Base-by-base conservation (phyloP, 2,797 vertebrate genomes). In the Pteropus rufus region DNA sequence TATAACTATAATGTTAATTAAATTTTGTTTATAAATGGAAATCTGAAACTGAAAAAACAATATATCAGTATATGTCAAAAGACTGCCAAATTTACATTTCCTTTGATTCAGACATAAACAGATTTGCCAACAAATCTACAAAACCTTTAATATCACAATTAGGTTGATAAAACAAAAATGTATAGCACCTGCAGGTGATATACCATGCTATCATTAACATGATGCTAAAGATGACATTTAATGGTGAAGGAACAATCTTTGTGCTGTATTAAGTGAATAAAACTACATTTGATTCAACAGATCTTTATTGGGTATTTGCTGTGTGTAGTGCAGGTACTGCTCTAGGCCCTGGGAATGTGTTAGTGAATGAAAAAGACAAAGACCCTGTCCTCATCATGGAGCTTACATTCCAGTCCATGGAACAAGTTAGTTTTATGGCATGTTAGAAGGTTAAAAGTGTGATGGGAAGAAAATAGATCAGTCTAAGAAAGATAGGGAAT, bases 131-230 rank as follows among this genome's bases (percentile, higher is more conserved):
- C 10, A 72, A 64, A 29, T 34, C 10, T 8, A 29, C 64, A 54
- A 81, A 18, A 73, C 46, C 56, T 88, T 60, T 72, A 39, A 54
- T 29, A 72, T 81, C 91, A 86, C 19, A 31, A 7, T 93, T 77
- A 77, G 54, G 3, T 39, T 86, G 39, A 39, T 49, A 88, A 19
- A 54, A 80, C 73, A 54, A 80, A 73, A 88, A 73, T 39, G 23
- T 31, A 41, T 29, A n/a, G 12, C 16, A 67, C 41, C 15, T 46
- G 41, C 3, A 24, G 29, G 12, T 79, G 44, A 41, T 44, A 34
- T 62, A 11, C 26, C 19, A 23, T 31, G 10, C 29, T 39, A 0
- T 73, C 44, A 23, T 60, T 46, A 52, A 87, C 34, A 88, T 52
- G 26, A 52, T 52, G 65, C 41, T 44, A 34, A 72, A 64, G 44